Evolutionary conservation across 2,113 vertebrate species (phyloP).

Genomic region (Anarrhichthys ocellatus): DNA sequence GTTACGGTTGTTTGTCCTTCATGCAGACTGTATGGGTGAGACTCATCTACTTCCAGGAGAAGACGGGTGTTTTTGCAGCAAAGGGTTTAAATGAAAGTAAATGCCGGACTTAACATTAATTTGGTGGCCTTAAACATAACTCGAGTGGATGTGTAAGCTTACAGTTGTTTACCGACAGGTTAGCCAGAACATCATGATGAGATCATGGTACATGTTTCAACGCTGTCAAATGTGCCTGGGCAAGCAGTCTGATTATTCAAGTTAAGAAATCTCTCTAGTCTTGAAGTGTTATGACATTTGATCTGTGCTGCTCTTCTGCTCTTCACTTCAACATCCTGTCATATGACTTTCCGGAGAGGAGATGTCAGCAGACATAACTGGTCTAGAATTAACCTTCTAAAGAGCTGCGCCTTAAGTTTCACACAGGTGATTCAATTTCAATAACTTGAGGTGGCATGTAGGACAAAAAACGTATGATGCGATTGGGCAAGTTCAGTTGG

Average conservation of each 20-base stretch:
- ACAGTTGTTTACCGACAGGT: background rate
- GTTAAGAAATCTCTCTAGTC: conserved; percentile 6
- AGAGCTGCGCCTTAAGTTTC: background rate
- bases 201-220: background rate
- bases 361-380: background rate
- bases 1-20: background rate
- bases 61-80: background rate
- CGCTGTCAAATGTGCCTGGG: background rate
- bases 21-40: background rate
- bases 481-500: conserved; percentile 85
- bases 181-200: background rate
- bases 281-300: background rate
- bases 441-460: conserved; percentile 75
- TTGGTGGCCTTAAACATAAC: background rate
- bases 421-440: conserved; percentile 39
- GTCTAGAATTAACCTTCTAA: background rate
- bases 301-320: conserved; percentile 5
- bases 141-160: background rate
- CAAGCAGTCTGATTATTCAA: background rate
- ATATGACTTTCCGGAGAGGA: conserved; percentile 10
- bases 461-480: conserved; percentile 88
- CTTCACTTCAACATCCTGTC: conserved; percentile 15
- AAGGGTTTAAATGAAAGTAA: background rate
- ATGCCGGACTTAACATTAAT: background rate
- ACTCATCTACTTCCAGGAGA: background rate